A percentile compares a stretch with the other conserved stretches of the same genome.
These are phyloP conservation scores for Thalassarche chlororhynchos DNA, from an alignment of 2,113 vertebrate species.

Conservation along the genomic window DNA sequence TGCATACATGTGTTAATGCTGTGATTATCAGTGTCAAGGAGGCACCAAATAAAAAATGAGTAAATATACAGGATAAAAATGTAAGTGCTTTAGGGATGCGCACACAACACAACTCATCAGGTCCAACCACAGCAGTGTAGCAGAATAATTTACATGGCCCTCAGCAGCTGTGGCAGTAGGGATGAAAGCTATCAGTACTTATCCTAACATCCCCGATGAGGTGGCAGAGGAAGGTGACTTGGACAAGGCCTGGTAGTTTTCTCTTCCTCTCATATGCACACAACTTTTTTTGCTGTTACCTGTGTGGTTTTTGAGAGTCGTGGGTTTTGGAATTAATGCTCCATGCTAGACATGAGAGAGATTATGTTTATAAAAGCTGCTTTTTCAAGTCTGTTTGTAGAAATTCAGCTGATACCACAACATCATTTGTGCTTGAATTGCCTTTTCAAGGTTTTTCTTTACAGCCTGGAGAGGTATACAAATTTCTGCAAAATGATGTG, in stretches of 20 bases:
- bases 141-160: not conserved
- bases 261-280: not conserved
- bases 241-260: not conserved
- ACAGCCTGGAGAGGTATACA: not conserved
- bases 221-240: not conserved
- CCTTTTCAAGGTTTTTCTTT: not conserved
- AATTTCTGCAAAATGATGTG: not conserved
- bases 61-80: not conserved
- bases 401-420: not conserved
- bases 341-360: not conserved
- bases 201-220: rapidly evolving
- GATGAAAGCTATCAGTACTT: not conserved
- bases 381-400: not conserved
- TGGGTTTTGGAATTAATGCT: not conserved
- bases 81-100: not conserved
- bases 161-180: not conserved
- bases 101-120: not conserved
- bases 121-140: not conserved
- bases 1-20: not conserved
- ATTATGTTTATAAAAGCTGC: not conserved
- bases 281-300: not conserved
- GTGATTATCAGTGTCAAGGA: not conserved
- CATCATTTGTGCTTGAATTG: not conserved
- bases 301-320: not conserved
- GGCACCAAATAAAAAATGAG: not conserved